Base-by-base conservation (phyloP, 2,113 vertebrate genomes). In the Manacus vitellinus region DNA sequence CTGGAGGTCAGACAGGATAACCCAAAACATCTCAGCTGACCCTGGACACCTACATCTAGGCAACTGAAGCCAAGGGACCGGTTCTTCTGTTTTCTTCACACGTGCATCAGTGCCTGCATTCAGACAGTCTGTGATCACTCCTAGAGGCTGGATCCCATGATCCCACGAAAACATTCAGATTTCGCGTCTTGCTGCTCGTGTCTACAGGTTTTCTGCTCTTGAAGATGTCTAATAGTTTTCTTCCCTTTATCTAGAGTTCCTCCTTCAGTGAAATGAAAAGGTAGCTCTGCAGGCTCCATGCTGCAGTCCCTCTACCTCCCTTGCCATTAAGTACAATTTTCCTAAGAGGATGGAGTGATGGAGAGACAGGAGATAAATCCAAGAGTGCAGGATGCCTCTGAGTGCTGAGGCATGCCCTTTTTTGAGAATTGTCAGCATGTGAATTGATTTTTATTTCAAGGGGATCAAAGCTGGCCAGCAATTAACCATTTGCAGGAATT, bases 401-500 rank as follows among this genome's bases (percentile, higher is more conserved):
- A 88, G 35, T 88, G 79, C 95, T 93, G 82, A 96, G 47, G 49
- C 20, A 41, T 80, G 85, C 27, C 49, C 25, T 88, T 88, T 86
- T 95, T 74, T 80, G 85, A 80, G 76, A 90, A 88, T 33, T 70
- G 59, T 80, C 55, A 41, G 75, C n/a, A 49, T 74, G 39, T 63
- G 51, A 80, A 95, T 95, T 90, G 90, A 96, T 96, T 97, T 86
- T 70, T 93, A 4, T 66, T 84, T 94, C 76, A 74, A 92, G 85
- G 47, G 86, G 68, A 90, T 84, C 85, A 93, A 88, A 96, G 51
- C 79, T 90, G 65, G 30, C 72, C 83, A 83, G 71, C 56, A 88
- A 83, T 94, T 94, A 96, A 92, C 89, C 51, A 90, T 82, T 92
- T 96, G 68, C 88, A 92, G 88, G 82, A 96, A 86, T 85, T 80